Percentiles rank a stretch among this genome's conserved stretches.
Evolutionary conservation across 2,113 vertebrate genomes (phyloP).

Genomic region (Alectura lathami): DNA sequence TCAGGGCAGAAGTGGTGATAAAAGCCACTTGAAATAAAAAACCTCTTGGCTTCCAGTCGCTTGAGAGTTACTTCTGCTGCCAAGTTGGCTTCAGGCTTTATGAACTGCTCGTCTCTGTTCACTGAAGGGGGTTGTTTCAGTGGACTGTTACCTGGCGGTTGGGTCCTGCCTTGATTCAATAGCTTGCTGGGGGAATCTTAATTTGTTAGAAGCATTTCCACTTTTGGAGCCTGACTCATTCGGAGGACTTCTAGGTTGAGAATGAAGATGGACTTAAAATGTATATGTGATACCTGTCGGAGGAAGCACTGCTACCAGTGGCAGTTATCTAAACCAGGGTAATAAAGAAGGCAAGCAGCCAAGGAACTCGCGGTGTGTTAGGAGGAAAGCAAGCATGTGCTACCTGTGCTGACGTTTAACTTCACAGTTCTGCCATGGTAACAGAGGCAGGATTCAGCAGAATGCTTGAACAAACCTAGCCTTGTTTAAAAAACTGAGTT

Average conservation of each 20-base stretch:
- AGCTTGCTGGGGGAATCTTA: background rate
- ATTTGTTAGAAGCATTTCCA: background rate
- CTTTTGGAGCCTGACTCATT: background rate
- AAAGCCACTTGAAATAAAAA: background rate
- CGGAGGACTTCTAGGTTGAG: background rate
- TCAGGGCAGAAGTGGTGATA: background rate
- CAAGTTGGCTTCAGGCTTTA: too few species aligned
- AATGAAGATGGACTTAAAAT: background rate
- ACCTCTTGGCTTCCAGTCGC: background rate
- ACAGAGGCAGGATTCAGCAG: background rate
- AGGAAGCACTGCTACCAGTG: background rate
- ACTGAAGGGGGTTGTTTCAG: background rate
- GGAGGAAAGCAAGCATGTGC: background rate
- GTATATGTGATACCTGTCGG: accelerated
- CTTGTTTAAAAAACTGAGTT: background rate
- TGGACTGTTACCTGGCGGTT: background rate
- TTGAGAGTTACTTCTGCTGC: background rate
- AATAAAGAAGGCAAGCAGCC: background rate
- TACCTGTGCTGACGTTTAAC: background rate
- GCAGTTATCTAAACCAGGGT: background rate
- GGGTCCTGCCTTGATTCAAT: background rate
- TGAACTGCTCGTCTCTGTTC: background rate
- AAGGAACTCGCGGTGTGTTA: accelerated
- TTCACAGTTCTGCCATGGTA: background rate
- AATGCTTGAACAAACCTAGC: accelerated